A percentile compares a stretch with the other conserved stretches of the same genome.
Evolutionary conservation across 2,888 invertebrate genomes (phyloP).

Genomic region (Acronicta alni): DNA sequence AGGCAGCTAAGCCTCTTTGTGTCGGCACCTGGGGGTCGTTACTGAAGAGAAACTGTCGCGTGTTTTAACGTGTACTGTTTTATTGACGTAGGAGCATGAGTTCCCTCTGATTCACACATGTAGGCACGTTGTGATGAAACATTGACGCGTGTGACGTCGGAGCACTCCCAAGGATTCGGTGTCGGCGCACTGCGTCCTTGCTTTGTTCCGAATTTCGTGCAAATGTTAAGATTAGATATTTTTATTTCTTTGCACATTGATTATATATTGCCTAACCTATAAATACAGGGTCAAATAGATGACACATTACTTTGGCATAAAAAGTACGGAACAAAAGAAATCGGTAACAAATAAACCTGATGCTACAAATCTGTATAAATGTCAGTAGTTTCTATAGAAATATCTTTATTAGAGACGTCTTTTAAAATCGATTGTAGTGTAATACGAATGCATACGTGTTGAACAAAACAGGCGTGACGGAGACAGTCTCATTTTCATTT

Average conservation of each 20-base stretch:
- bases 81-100: slow-evolving; percentile 40
- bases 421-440: slow-evolving; percentile 3
- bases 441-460: slow-evolving; percentile 6
- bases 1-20: slow-evolving; percentile 39
- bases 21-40: slow-evolving; percentile 48
- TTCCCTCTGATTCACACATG: slow-evolving; percentile 34
- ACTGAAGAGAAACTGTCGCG: slow-evolving; percentile 36
- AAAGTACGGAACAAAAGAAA: too few relatives aligned
- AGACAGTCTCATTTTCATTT: slow-evolving; percentile 22
- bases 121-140: slow-evolving; percentile 50
- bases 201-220: slow-evolving; percentile 48
- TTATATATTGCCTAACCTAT: slow-evolving; percentile 5
- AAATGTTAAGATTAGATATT: slow-evolving; percentile 35
- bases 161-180: slow-evolving; percentile 50
- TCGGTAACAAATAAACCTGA: too few relatives aligned
- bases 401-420: background rate
- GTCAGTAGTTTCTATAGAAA: too few relatives aligned
- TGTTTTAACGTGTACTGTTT: slow-evolving; percentile 39
- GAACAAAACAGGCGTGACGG: slow-evolving; percentile 11
- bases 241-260: slow-evolving; percentile 26
- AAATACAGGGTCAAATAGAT: background rate
- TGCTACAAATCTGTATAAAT: too few relatives aligned
- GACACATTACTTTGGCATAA: background rate
- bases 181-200: slow-evolving; percentile 54
- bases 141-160: slow-evolving; percentile 56